A percentile compares a stretch with the other conserved stretches of the same genome.
phyloP scores from a whole-genome alignment of 2,113 vertebrate species.

The Chaetorhynchus papuensis region DNA sequence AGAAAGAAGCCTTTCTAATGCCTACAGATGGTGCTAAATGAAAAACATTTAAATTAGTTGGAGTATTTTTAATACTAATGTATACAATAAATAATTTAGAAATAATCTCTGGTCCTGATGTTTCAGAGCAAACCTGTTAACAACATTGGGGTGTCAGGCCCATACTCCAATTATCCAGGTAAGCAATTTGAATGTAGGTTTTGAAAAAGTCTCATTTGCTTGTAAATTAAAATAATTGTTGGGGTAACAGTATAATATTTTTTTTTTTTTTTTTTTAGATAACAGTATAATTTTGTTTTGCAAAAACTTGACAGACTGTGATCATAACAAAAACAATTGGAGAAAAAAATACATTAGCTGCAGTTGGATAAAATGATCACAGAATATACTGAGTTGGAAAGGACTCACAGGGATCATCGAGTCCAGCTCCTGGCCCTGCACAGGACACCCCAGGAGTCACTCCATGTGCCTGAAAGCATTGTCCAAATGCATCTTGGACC shows the following conservation, averaged over 20 bases:
- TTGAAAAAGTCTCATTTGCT: background rate
- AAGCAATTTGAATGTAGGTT: background rate
- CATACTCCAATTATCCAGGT: background rate
- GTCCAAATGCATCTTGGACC: fast-evolving
- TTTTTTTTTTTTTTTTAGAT: background rate
- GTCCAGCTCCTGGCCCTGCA: background rate
- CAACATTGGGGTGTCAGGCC: background rate
- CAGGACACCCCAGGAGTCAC: background rate
- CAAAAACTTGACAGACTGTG: background rate
- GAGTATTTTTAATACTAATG: background rate
- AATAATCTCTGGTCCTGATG: background rate
- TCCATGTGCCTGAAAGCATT: background rate
- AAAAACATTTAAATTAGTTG: background rate
- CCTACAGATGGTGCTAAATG: background rate
- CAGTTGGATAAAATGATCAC: background rate
- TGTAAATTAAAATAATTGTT: background rate
- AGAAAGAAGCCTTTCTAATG: background rate
- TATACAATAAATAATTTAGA: background rate
- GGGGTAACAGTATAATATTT: background rate
- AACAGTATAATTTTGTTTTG: background rate
- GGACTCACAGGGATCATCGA: fast-evolving
- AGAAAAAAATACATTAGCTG: background rate
- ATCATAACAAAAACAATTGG: background rate
- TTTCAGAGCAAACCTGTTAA: background rate
- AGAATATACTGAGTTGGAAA: background rate